phyloP scores from a whole-genome alignment of 2,797 vertebrate genomes.

The Enteromius paludinosus region DNA sequence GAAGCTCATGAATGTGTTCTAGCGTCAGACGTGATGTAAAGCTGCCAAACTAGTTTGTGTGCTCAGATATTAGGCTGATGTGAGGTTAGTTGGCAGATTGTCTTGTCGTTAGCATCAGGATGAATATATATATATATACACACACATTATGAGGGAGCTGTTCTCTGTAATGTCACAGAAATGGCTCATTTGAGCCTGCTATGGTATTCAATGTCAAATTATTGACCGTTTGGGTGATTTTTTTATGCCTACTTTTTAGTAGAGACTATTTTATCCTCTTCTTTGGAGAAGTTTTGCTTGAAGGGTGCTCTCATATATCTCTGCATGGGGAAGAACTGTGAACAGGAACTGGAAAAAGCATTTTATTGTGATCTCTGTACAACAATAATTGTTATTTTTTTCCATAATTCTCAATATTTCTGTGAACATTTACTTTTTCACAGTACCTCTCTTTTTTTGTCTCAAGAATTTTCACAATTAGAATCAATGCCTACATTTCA shows the following conservation, averaged over 20 bases:
- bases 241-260: constrained; percentile 61
- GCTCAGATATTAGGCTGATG: constrained; percentile 49
- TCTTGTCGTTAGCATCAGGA: constrained; percentile 56
- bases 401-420: constrained; percentile 71
- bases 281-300: constrained; percentile 14
- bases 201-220: constrained; percentile 46
- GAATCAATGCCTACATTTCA: constrained; percentile 5
- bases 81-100: constrained; percentile 40
- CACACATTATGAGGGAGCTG: constrained; percentile 72
- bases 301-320: constrained; percentile 62
- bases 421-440: constrained; percentile 63
- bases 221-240: constrained; percentile 64
- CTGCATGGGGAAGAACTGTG: constrained; percentile 69
- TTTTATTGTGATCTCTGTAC: constrained; percentile 70
- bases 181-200: constrained; percentile 65
- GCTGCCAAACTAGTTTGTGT: constrained; percentile 62
- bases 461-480: constrained; percentile 13
- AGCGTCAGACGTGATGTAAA: constrained; percentile 56
- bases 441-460: constrained; percentile 62
- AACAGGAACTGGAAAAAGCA: constrained; percentile 69
- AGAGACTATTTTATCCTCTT: constrained; percentile 55
- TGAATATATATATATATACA: constrained; percentile 48
- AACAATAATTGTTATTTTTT: constrained; percentile 68
- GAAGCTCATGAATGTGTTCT: constrained; percentile 43
- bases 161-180: constrained; percentile 70